Conservation (phyloP, 2,888 invertebrate species). For the Pheosia gnoma region DNA sequence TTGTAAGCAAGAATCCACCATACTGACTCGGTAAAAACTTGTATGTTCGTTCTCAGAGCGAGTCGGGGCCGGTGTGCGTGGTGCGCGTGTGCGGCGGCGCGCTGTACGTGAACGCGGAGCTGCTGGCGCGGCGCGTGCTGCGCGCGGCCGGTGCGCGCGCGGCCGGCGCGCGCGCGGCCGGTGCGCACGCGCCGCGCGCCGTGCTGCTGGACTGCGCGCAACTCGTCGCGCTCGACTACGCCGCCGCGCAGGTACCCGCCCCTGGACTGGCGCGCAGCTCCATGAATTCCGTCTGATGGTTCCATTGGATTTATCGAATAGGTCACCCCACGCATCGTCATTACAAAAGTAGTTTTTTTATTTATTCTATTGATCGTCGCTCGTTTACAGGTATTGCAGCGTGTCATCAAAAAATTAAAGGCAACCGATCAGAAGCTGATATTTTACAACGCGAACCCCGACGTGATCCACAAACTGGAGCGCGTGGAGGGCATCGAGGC, state of each 20-base stretch:
- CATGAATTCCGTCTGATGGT: not conserved
- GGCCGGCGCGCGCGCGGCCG: slow-evolving; percentile 62
- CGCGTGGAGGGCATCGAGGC: slow-evolving; percentile 42
- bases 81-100: slow-evolving; percentile 83
- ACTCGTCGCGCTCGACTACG: slow-evolving; percentile 87
- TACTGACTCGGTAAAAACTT: no score
- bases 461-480: slow-evolving; percentile 44
- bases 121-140: slow-evolving; percentile 82
- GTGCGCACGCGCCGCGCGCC: slow-evolving; percentile 60
- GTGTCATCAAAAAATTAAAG: slow-evolving; percentile 82
- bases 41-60: slow-evolving; percentile 19
- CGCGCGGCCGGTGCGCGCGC: slow-evolving; percentile 40
- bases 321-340: no score
- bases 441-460: slow-evolving; percentile 66
- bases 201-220: slow-evolving; percentile 86
- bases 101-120: slow-evolving; percentile 89
- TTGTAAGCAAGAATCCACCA: not conserved
- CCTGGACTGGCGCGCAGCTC: not conserved
- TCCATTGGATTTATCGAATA: no score
- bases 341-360: no score
- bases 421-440: slow-evolving; percentile 77
- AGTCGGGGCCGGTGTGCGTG: slow-evolving; percentile 47
- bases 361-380: no score
- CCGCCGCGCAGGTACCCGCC: slow-evolving; percentile 42
- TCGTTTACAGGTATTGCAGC: slow-evolving; percentile 82